phyloP scores from a whole-genome alignment of 37 sponge, comb jelly and placozoan genomes.

The Haliclona indistincta region DNA sequence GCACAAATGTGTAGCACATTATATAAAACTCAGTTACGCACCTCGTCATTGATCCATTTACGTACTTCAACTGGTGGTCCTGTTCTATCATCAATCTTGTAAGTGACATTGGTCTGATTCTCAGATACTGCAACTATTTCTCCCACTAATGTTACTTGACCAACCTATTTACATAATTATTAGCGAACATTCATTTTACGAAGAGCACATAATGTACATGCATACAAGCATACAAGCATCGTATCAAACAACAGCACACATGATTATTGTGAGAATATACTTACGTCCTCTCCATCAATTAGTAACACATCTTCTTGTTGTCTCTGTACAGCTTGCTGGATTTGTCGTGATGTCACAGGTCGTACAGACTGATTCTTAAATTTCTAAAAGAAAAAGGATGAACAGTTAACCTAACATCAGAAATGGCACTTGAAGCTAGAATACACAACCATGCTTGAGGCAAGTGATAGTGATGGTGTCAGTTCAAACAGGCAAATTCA shows the following conservation, averaged over 20 bases:
- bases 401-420: neutral
- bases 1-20: neutral
- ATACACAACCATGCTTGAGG: no score
- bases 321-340: conserved; percentile 27
- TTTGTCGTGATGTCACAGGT: conserved; percentile 75
- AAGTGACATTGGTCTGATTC: conserved; percentile 60
- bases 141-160: conserved; percentile 80
- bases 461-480: no score
- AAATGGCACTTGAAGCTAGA: neutral
- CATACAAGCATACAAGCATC: neutral
- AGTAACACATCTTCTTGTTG: conserved; percentile 34
- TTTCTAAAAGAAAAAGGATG: neutral
- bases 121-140: conserved; percentile 76
- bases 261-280: neutral
- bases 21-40: neutral
- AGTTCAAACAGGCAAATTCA: no score
- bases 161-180: neutral
- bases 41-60: conserved; percentile 75
- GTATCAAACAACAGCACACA: neutral
- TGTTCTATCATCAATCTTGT: conserved; percentile 86
- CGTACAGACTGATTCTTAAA: conserved; percentile 42
- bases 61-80: conserved; percentile 78
- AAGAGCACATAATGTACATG: no score
- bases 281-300: conserved; percentile 58
- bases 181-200: neutral